Conservation (phyloP, 2,113 vertebrate species). For the Scomber colias region DNA sequence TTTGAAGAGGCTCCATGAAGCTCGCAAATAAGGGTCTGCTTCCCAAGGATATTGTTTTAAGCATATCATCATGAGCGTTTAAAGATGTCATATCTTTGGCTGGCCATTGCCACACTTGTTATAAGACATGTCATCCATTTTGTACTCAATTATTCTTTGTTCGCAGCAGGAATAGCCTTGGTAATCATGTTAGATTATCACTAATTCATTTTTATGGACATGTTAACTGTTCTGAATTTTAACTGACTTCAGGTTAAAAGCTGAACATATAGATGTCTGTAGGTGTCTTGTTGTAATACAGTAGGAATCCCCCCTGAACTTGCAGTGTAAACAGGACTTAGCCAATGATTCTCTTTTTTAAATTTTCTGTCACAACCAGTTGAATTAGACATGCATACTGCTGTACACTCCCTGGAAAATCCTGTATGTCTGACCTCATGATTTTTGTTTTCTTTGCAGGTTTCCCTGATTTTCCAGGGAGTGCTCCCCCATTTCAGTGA, state of each 20-base stretch:
- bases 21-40: background rate
- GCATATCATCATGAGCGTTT: slow-evolving; percentile 10
- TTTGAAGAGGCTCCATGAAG: background rate
- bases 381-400: slow-evolving; percentile 5
- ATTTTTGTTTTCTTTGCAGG: slow-evolving; percentile 67
- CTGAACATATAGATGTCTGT: background rate
- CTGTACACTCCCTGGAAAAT: background rate
- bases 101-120: slow-evolving; percentile 9
- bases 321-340: background rate
- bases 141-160: slow-evolving; percentile 47
- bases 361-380: background rate
- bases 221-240: slow-evolving; percentile 7
- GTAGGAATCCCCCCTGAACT: slow-evolving; percentile 1
- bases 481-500: slow-evolving; percentile 80
- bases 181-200: slow-evolving; percentile 50
- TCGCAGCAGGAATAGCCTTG: slow-evolving; percentile 41
- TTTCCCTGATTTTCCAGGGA: slow-evolving; percentile 94
- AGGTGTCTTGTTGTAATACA: background rate
- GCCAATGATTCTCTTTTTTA: background rate
- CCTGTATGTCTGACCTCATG: slow-evolving; percentile 11
- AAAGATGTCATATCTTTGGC: background rate
- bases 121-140: slow-evolving; percentile 20
- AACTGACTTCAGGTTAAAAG: background rate
- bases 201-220: slow-evolving; percentile 38
- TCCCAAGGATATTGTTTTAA: background rate